Conservation (phyloP, 23 tunicate species). For the Botrylloides violaceus region DNA sequence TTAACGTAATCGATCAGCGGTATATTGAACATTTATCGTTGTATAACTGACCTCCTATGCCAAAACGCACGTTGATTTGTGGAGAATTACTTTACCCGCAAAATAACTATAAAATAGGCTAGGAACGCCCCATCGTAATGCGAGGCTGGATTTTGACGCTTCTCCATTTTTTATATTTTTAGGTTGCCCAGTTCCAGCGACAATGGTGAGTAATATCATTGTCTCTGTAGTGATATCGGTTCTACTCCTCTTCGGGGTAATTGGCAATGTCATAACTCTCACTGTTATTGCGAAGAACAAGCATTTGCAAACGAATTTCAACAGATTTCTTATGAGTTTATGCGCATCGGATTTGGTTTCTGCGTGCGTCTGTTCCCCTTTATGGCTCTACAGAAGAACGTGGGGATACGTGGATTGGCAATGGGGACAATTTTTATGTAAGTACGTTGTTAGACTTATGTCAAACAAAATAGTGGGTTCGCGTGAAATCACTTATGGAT, state of each 20-base stretch:
- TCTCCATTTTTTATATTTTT: too few relatives aligned
- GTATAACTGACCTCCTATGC: too few relatives aligned
- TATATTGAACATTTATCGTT: too few relatives aligned
- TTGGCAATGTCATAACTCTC: slow-evolving; percentile 8
- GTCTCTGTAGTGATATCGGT: neutral
- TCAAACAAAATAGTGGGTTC: too few relatives aligned
- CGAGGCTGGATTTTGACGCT: too few relatives aligned
- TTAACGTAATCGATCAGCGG: too few relatives aligned
- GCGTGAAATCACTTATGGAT: too few relatives aligned
- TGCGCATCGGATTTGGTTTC: slow-evolving; percentile 75
- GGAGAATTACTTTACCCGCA: too few relatives aligned
- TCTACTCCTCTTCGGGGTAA: neutral
- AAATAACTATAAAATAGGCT: too few relatives aligned
- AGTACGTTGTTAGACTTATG: too few relatives aligned
- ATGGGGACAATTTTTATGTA: slow-evolving; percentile 47
- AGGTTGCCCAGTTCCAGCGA: slow-evolving; percentile 7
- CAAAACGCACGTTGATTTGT: too few relatives aligned
- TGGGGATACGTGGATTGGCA: slow-evolving; percentile 74
- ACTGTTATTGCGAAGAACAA: slow-evolving; percentile 4
- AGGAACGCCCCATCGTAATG: too few relatives aligned
- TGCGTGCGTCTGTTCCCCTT: slow-evolving; percentile 74
- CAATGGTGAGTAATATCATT: neutral
- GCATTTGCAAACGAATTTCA: slow-evolving; percentile 33
- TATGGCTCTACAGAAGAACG: slow-evolving; percentile 85
- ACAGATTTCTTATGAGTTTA: slow-evolving; percentile 54